These are phyloP conservation scores for Meiosimyza platycephala DNA, from an alignment of 2,888 invertebrate genomes.

Conservation along the genomic window DNA sequence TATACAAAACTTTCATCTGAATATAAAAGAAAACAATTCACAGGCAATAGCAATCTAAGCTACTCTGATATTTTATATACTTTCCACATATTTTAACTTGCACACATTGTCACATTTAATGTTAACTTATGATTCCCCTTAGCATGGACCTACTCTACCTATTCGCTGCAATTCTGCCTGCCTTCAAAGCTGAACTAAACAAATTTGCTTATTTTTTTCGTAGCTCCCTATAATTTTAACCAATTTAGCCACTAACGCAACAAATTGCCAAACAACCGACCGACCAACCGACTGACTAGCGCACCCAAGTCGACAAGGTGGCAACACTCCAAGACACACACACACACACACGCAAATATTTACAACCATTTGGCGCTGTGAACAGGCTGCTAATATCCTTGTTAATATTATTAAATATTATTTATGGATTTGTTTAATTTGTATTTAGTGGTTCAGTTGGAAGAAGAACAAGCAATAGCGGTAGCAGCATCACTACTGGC, in stretches of 20 bases:
- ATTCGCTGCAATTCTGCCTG: not conserved
- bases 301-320: not conserved
- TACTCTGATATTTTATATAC: constrained; percentile 27
- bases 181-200: constrained; percentile 17
- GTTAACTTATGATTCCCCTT: constrained; percentile 17
- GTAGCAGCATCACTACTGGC: not conserved
- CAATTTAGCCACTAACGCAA: constrained; percentile 19
- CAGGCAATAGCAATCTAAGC: not conserved
- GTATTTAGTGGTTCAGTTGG: constrained; percentile 60
- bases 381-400: constrained; percentile 59
- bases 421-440: constrained; percentile 67
- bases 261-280: not conserved
- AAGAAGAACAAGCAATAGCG: not conserved
- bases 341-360: too few species aligned
- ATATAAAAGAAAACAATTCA: too few species aligned
- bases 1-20: too few species aligned
- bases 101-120: constrained; percentile 31
- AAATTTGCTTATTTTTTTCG: constrained; percentile 34
- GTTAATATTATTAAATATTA: constrained; percentile 67
- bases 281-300: not conserved
- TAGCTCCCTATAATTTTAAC: constrained; percentile 8
- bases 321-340: not conserved
- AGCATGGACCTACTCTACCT: not conserved
- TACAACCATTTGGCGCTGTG: too few species aligned
- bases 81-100: constrained; percentile 26